phyloP scores from a whole-genome alignment of 2,113 vertebrate genomes.

The Ramphastos sulfuratus region DNA sequence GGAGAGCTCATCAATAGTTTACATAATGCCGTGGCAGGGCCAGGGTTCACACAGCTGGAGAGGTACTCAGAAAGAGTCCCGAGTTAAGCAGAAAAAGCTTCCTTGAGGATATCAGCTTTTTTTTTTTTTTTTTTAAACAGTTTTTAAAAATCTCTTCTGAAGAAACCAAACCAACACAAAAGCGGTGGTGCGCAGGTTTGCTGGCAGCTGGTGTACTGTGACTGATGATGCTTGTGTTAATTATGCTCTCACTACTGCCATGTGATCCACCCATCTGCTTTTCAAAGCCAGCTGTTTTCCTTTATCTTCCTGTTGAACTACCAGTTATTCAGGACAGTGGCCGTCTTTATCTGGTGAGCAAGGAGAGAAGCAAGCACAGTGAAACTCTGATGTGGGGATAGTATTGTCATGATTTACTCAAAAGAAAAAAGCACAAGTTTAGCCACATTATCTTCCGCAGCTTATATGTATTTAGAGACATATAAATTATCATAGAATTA shows the following conservation, averaged over 20 bases:
- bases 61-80: not conserved
- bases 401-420: not conserved
- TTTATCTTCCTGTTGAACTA: conserved; percentile 57
- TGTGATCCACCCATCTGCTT: conserved; percentile 66
- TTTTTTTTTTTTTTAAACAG: conserved; percentile 55
- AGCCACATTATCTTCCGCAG: not conserved
- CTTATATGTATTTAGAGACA: not conserved
- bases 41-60: conserved; percentile 65
- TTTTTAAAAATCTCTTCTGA: not conserved
- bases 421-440: not conserved
- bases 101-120: conserved; percentile 38
- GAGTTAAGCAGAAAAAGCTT: conserved; percentile 43
- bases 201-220: conserved; percentile 65
- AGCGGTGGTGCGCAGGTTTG: conserved; percentile 37
- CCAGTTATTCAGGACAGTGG: conserved; percentile 15
- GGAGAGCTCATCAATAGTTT: conserved; percentile 67
- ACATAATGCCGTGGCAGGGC: conserved; percentile 46
- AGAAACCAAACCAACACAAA: conserved; percentile 52
- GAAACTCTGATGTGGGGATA: not conserved
- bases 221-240: conserved; percentile 69
- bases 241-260: conserved; percentile 61
- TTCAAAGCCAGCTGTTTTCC: conserved; percentile 65
- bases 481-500: too few species aligned
- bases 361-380: not conserved
- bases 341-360: not conserved